phyloP scores from a whole-genome alignment of 2,888 invertebrate genomes.

The Pherbina coryleti region DNA sequence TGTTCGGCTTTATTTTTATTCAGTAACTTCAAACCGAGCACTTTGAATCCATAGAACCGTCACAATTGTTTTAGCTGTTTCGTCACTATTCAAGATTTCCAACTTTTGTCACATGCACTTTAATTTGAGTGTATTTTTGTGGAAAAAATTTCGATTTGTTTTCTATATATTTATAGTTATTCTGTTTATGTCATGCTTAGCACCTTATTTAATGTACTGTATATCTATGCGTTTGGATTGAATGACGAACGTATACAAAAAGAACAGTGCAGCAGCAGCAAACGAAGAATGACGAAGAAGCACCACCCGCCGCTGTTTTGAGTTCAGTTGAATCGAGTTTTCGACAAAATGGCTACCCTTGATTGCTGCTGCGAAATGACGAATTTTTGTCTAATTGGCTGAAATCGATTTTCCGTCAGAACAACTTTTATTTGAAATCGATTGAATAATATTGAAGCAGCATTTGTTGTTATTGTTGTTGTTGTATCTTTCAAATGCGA shows the following conservation, averaged over 20 bases:
- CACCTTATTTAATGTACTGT: background rate
- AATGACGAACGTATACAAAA: conserved; percentile 18
- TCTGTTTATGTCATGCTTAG: background rate
- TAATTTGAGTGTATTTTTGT: background rate
- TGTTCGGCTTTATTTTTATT: background rate
- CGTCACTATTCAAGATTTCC: background rate
- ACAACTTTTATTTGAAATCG: no score
- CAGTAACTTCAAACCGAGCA: background rate
- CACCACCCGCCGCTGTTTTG: background rate
- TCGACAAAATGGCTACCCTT: conserved; percentile 25
- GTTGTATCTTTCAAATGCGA: no score
- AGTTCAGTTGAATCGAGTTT: background rate
- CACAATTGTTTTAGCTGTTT: background rate
- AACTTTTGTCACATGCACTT: background rate
- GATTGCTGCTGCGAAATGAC: background rate
- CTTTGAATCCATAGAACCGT: background rate
- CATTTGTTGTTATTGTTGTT: no score
- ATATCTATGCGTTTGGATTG: conserved; percentile 11
- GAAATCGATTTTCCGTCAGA: background rate
- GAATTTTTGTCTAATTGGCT: conserved; percentile 4
- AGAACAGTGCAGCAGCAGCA: conserved; percentile 2
- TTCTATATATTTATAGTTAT: background rate
- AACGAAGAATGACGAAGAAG: conserved; percentile 16
- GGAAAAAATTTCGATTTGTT: no score
- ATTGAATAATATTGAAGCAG: no score